phyloP scores from a whole-genome alignment of 2,888 invertebrate species.

The Drosophila quinaria region DNA sequence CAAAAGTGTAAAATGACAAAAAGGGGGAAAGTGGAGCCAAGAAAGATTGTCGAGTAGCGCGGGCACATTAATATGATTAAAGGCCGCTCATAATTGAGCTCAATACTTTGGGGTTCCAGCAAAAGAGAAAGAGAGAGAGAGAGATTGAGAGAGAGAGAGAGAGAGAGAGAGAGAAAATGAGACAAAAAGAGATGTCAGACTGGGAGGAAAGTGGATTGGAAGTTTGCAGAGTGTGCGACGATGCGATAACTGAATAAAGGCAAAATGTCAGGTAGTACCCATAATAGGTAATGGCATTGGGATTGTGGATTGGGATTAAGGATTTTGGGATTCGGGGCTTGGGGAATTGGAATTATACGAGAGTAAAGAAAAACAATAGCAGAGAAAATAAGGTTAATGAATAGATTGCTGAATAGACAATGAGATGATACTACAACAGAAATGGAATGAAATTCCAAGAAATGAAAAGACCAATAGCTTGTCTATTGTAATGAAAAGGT shows the following conservation, averaged over 20 bases:
- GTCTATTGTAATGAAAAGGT: slow-evolving; percentile 12
- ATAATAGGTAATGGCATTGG: slow-evolving; percentile 43
- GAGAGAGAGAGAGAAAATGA: background rate
- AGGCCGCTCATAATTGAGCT: slow-evolving; percentile 75
- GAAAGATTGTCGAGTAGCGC: slow-evolving; percentile 28
- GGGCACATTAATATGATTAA: slow-evolving; percentile 74
- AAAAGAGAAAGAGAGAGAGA: background rate
- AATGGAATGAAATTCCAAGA: slow-evolving; percentile 13
- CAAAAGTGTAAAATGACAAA: background rate
- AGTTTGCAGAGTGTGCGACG: slow-evolving; percentile 54
- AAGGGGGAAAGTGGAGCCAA: background rate
- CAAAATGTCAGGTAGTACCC: slow-evolving; percentile 53
- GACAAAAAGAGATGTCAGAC: background rate
- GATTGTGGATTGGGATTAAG: slow-evolving; percentile 17
- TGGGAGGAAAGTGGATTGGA: slow-evolving; percentile 8
- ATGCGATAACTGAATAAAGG: slow-evolving; percentile 60
- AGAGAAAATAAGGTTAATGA: slow-evolving; percentile 51
- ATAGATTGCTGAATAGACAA: slow-evolving; percentile 53
- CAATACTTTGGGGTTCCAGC: slow-evolving; percentile 41
- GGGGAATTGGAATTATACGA: background rate
- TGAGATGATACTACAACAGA: slow-evolving; percentile 37
- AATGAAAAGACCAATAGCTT: background rate
- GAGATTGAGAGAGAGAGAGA: background rate
- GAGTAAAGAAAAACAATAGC: slow-evolving; percentile 35
- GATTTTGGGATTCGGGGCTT: slow-evolving; percentile 1